A percentile compares a stretch with the other conserved stretches of the same genome.
Conservation (phyloP, 2,888 invertebrate genomes). For the Metalampra italica region DNA sequence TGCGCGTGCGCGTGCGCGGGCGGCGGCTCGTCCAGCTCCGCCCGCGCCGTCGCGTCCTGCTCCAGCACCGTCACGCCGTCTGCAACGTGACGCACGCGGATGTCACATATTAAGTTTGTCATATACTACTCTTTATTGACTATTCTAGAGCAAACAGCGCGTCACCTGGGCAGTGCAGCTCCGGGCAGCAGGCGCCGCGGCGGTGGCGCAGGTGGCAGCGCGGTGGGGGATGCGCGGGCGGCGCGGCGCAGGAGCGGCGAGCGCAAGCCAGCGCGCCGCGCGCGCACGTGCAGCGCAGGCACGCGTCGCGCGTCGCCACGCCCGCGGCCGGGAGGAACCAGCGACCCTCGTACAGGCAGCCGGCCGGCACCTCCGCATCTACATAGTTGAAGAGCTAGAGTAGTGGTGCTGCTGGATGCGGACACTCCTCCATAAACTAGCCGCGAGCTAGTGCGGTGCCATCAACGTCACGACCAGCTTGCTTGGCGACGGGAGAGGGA, state of each 20-base stretch:
- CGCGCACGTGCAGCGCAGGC: constrained; percentile 86
- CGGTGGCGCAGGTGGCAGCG: constrained; percentile 85
- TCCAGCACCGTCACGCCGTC: constrained; percentile 51
- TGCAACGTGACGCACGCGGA: constrained; percentile 21
- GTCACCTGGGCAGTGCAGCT: constrained; percentile 85
- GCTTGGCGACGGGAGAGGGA: too few relatives aligned
- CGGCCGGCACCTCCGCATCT: constrained; percentile 38
- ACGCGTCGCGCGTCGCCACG: constrained; percentile 85
- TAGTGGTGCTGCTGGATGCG: too few relatives aligned
- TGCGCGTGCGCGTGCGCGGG: not conserved
- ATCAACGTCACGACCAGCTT: too few relatives aligned
- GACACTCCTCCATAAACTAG: too few relatives aligned
- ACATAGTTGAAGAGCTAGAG: too few relatives aligned
- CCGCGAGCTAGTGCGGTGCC: too few relatives aligned
- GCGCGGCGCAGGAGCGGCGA: constrained; percentile 85
- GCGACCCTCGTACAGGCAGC: constrained; percentile 85
- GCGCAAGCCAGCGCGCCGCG: constrained; percentile 86
- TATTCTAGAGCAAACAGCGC: too few relatives aligned
- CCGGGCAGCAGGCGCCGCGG: constrained; percentile 86
- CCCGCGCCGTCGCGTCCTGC: constrained; percentile 35
- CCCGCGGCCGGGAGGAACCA: constrained; percentile 81
- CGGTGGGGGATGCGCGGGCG: constrained; percentile 85
- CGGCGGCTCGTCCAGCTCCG: constrained; percentile 28
- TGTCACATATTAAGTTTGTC: too few relatives aligned
- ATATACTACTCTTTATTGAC: too few relatives aligned